Conservation (phyloP, 2,888 invertebrate genomes). For the Ernsta delagoae region DNA sequence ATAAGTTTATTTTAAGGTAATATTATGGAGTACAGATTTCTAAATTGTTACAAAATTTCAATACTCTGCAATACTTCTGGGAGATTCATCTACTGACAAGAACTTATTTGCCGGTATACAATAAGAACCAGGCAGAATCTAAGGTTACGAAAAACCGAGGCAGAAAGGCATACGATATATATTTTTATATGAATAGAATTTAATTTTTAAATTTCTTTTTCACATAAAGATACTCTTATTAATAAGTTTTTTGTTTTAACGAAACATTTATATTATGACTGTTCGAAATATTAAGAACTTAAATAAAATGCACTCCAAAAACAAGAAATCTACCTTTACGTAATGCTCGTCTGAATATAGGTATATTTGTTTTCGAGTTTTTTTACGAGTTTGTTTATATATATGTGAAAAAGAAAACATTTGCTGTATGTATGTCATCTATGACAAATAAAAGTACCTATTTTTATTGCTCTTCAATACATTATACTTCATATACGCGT, state of each 20-base stretch:
- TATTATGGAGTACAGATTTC: conserved; percentile 31
- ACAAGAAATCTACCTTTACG: no score
- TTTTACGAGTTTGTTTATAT: neutral
- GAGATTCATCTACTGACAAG: conserved; percentile 22
- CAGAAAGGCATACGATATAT: no score
- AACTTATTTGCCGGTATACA: neutral
- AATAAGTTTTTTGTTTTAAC: neutral
- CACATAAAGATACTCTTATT: neutral
- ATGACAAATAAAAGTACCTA: neutral
- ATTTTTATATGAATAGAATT: no score
- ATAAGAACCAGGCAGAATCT: no score
- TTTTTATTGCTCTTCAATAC: neutral
- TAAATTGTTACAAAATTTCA: conserved; percentile 29
- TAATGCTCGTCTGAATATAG: neutral
- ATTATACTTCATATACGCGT: neutral
- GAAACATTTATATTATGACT: no score
- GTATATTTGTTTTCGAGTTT: neutral
- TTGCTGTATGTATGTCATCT: neutral
- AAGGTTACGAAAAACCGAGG: no score
- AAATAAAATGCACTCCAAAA: no score
- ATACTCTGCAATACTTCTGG: conserved; percentile 10
- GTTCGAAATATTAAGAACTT: no score
- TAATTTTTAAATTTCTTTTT: neutral
- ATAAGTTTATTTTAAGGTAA: conserved; percentile 17
- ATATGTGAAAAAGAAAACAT: conserved; percentile 1